Base-by-base conservation (phyloP, 2,797 vertebrate species). In the Coregonus sp. region DNA sequence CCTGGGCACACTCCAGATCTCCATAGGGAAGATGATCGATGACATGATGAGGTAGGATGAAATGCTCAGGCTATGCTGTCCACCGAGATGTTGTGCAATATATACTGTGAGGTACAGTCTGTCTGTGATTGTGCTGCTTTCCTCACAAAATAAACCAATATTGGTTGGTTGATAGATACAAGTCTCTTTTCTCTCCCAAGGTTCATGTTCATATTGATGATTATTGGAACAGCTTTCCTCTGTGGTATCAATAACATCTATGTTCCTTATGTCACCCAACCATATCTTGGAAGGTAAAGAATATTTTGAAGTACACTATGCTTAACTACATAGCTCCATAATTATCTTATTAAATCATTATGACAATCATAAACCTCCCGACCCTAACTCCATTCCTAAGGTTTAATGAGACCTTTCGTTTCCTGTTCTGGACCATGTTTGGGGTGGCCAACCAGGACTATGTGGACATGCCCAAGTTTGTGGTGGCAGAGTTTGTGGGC, bases 351-450 rank as follows among this genome's bases (percentile, higher is more conserved):
- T 29, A 20, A 9, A 51, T 72, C 29, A n/a, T 54, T 16, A 18
- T n/a, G 51, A 29, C 15, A 25, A 40, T 52, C 35, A 5, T 1
- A 31, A 29, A 25, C 2, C 50, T 75, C 0, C 47, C 77, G 52
- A 63, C 11, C 3, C 4, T 37, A 33, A 33, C 51, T 56, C 25
- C 33, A 16, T 71, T 70, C 16, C 18, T 50, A 31, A 97, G 96
- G 86, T 96, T 98, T 80, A 98, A 97, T 0, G 95, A 96, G 90
- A 97, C 96, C 0, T 96, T 98, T 88, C 94, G 92, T 86, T 97
- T 97, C 90, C 92, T 97, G 33, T 98, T 97, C 93, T 97, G 96
- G 96, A 97, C 97, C 59, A 97, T 97, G 96, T 97, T 98, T 14
- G 96, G 96, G 2, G 94, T 96, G 86, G 95, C 94, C 72, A 96